A percentile compares a stretch with the other conserved stretches of the same genome.
Conservation (phyloP, 2,113 vertebrate species). For the Melanostigma gelatinosum region DNA sequence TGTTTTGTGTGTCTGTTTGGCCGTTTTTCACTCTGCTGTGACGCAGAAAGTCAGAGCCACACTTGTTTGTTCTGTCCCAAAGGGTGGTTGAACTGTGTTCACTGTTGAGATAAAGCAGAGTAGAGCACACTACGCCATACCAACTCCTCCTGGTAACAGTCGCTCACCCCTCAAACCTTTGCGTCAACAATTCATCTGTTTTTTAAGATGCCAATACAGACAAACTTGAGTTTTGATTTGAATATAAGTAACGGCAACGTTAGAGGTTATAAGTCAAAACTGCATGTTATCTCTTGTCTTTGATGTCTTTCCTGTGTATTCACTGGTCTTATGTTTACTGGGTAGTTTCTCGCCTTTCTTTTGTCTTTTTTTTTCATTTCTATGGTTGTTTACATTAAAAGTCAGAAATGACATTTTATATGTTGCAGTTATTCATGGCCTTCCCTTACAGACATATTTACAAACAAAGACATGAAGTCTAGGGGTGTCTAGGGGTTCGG, state of each 20-base stretch:
- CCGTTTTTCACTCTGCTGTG: slow-evolving; percentile 8
- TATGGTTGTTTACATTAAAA: background rate
- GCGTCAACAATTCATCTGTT: background rate
- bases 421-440: background rate
- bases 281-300: background rate
- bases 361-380: background rate
- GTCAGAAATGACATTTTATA: background rate
- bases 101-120: slow-evolving; percentile 37
- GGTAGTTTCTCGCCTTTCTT: background rate
- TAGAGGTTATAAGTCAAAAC: background rate
- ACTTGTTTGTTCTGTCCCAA: slow-evolving; percentile 52
- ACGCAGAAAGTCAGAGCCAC: slow-evolving; percentile 27
- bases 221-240: background rate
- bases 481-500: no score
- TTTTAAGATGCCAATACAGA: background rate
- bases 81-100: slow-evolving; percentile 53
- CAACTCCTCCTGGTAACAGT: slow-evolving; percentile 33
- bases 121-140: background rate
- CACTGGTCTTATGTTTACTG: background rate
- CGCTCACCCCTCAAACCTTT: background rate
- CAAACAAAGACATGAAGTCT: background rate
- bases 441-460: background rate
- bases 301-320: background rate
- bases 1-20: background rate
- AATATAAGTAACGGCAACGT: background rate